Base-by-base conservation (phyloP, 1,140 invertebrate species). In the Tetramorium parvispinum region DNA sequence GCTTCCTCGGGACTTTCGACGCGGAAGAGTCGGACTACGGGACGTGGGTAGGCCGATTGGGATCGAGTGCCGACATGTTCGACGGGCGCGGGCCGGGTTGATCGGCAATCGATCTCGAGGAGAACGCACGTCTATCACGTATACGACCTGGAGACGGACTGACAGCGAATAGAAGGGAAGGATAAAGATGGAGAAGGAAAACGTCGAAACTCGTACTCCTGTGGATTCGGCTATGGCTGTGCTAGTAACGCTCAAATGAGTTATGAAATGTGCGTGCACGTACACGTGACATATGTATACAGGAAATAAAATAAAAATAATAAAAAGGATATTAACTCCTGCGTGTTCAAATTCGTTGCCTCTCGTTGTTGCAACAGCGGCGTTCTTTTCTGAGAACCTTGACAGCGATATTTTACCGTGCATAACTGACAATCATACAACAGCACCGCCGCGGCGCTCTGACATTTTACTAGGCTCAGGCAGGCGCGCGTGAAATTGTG, bases 391-490 rank as follows among this genome's bases (percentile, higher is more conserved):
- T 0, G n/a, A 53, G 16, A 57, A 3, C 78, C 78, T 70, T 81
- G 78, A 32, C 78, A 70, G 65, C 78, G 21, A 70, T 81, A 81
- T 51, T n/a, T 70, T 55, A 18, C 49, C 63, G 37, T 37, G 78
- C 65, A 43, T 81, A 81, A 81, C 65, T 70, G 37, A 81, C 21
- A 57, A 81, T 70, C 49, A 43, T 2, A 16, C 32, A 79, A 53
- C 27, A 11, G 18, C 21, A 43, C 7, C 32, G 55, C 37, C 43
- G 59, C 11, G 7, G 6, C 24, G n/a, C 11, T 68, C 46, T 81
- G 78, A 55, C 49, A 70, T 70, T 70, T 81, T 53, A 13, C 63
- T 8, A 51, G 32, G 21, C 37, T 70, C 49, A 8, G 43, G 16
- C 16, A 55, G 49, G 13, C 49, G 32, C 24, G 40, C 49, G 40